Base-by-base conservation (phyloP, 2,888 invertebrate species). In the Drosophila lutescens region DNA sequence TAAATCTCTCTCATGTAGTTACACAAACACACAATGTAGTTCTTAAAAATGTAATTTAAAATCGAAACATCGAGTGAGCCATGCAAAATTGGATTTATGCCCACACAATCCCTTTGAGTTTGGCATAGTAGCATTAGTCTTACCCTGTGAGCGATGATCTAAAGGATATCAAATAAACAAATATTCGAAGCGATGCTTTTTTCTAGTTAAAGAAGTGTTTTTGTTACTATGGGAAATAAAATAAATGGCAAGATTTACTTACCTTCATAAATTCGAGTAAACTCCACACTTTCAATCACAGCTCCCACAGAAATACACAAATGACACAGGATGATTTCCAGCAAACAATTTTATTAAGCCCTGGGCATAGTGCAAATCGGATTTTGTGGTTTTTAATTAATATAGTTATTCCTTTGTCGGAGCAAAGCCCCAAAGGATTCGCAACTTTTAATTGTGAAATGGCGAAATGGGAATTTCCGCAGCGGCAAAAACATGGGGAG, bases 11-110 rank as follows among this genome's bases (percentile, higher is more conserved):
- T 60, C 62, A 62, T 62, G 65, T 72, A 66, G 57, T 53, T 41
- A 74, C 69, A 65, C 47, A 47, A 47, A 47, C 50, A 57, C 50
- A 69, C 67, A 63, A 76, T 83, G 76, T 57, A 86, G 84, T 78
- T 74, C 66, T 81, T 85, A 87, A 60, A 70, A 63, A 80, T 77
- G 77, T 85, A 80, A 87, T 85, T 85, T 87, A 85, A 85, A 82
- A 69, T 75, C 71, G 57, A 77, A 67, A 66, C 49, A 66, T 50
- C 51, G 60, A 70, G 57, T 67, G 58, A 68, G 60, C 59, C 65
- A 69, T 76, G 56, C 59, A 67, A 71, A 82, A 80, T 76, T 77
- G 62, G 78, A 80, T 73, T 66, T 38, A 53, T 50, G 49, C 49
- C 62, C 60, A 26, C 62, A 49, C 15, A 63, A 50, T 59, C 49